Percentiles rank a stretch among this genome's conserved stretches.
These are phyloP conservation scores for Onychomys torridus DNA, from an alignment of 2,797 vertebrate genomes.

Conservation along the genomic window DNA sequence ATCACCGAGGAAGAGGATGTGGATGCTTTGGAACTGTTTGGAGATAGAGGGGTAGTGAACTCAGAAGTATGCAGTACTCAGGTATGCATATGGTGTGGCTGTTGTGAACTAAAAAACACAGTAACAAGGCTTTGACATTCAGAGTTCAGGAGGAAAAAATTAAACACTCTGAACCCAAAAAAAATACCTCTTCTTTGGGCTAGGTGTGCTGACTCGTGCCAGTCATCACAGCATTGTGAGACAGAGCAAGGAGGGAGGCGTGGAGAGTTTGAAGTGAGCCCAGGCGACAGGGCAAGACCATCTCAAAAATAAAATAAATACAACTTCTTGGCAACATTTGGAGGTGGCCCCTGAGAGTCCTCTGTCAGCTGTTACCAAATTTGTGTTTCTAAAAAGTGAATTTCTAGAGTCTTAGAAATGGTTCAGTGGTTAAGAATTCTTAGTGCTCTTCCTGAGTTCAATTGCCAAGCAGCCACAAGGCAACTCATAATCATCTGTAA, in stretches of 20 bases:
- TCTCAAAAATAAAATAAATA: background rate
- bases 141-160: background rate
- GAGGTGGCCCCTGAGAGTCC: background rate
- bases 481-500: background rate
- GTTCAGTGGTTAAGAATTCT: background rate
- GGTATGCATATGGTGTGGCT: background rate
- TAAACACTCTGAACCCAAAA: background rate
- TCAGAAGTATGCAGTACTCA: background rate
- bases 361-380: constrained; percentile 23
- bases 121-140: background rate
- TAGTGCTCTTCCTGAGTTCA: background rate
- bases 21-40: background rate
- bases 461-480: background rate
- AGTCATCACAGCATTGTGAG: background rate
- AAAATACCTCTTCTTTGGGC: background rate
- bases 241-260: background rate
- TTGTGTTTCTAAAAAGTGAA: no score
- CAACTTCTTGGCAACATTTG: background rate
- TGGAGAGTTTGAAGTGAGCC: background rate
- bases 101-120: background rate
- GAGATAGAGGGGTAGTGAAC: background rate
- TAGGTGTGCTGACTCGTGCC: background rate
- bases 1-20: background rate
- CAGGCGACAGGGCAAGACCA: background rate
- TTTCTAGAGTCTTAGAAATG: background rate